Conservation (phyloP, 2,888 invertebrate genomes). For the Cephus spinipes region DNA sequence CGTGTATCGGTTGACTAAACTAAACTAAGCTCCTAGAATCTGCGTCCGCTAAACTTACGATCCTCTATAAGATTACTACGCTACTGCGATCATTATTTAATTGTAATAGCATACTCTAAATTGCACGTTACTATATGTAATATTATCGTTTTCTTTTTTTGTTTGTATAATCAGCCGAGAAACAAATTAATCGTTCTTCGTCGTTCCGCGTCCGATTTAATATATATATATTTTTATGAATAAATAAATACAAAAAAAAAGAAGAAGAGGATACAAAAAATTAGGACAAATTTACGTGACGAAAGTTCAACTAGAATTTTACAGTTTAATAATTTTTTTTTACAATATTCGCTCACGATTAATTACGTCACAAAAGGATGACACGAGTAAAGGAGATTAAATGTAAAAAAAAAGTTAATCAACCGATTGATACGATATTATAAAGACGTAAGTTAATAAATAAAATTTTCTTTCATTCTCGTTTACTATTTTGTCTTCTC, state of each 20-base stretch:
- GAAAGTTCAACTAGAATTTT: background rate
- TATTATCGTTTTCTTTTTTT: background rate
- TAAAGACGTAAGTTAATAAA: background rate
- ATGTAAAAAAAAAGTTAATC: background rate
- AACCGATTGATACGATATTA: background rate
- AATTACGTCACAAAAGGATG: background rate
- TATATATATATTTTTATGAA: background rate
- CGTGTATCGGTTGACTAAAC: background rate
- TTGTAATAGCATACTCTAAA: slow-evolving; percentile 7
- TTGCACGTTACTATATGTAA: slow-evolving; percentile 17
- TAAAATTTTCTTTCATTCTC: background rate
- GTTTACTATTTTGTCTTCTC: background rate
- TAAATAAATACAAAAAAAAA: background rate
- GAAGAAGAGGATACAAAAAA: background rate
- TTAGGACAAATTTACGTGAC: background rate
- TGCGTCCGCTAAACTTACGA: slow-evolving; percentile 14
- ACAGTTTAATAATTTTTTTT: background rate
- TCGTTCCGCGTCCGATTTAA: background rate
- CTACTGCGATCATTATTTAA: slow-evolving; percentile 17
- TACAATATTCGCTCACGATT: background rate
- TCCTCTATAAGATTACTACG: slow-evolving; percentile 12
- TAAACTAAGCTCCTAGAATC: slow-evolving; percentile 8
- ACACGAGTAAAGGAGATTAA: background rate
- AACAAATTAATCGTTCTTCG: background rate
- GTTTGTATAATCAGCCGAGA: background rate